Base-by-base conservation (phyloP, 1,140 invertebrate genomes). In the Aphaenogaster ashmeadi region DNA sequence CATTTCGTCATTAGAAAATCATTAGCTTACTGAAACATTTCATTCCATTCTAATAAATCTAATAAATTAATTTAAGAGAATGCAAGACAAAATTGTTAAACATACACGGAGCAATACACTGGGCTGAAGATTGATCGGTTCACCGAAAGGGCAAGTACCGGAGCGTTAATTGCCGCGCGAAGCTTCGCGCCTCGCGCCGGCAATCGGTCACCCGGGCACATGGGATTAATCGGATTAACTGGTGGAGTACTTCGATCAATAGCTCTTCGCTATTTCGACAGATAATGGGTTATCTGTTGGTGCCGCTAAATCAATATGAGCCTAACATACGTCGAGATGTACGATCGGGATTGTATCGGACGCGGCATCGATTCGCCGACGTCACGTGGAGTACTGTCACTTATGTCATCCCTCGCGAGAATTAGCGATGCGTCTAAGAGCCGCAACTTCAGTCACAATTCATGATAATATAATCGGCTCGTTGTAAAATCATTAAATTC, bases 181-280 rank as follows among this genome's bases (percentile, higher is more conserved):
- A 69, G 69, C 62, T 81, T 71, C 7, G 33, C 11, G 27, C 38
- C 11, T 56, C 7, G n/a, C 3, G 47, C 44, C 3, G 21, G 0
- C 64, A 67, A 56, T 41, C 36, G 64, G 78, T 38, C 74, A 78
- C 3, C 56, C 9, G n/a, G 72, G 27, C 18, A 64, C 41, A 18
- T n/a, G 58, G 64, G 44, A 89, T 86, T 80, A 89, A 89, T 90
- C 62, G 50, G 71, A 81, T 90, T 87, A 78, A 87, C 41, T 60
- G 54, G 27, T 60, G 11, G 3, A 69, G 58, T 60, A 38, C 47
- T n/a, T 33, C 21, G 47, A 36, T 15, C 52, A 85, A 11, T 9
- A 6, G 44, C 62, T n/a, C 27, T 80, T 66, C 64, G 41, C 47
- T 81, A 87, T 47, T 89, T 87, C 87, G 89, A 41, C 58, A 74